Conservation (phyloP, 1,140 invertebrate genomes). For the Oryzaephilus surinamensis region DNA sequence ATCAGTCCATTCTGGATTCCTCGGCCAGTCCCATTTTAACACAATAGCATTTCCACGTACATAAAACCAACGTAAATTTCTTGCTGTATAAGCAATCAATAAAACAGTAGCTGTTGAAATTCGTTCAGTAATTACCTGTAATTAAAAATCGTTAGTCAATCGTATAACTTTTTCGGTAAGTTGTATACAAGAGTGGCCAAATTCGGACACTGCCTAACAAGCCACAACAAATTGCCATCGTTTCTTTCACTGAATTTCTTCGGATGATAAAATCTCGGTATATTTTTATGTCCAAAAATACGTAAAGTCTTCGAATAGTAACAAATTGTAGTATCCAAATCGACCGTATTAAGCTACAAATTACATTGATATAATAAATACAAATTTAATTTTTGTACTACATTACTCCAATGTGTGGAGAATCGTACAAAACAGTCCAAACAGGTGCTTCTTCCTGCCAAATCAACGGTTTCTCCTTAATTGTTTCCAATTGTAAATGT, state of each 20-base stretch:
- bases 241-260: conserved; percentile 52
- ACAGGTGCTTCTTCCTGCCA: conserved; percentile 52
- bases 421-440: conserved; percentile 54
- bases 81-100: conserved; percentile 55
- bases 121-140: conserved; percentile 62
- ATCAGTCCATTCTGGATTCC: conserved; percentile 49
- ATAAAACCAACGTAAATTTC: conserved; percentile 52
- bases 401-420: conserved; percentile 49
- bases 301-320: conserved; percentile 45
- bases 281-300: conserved; percentile 49
- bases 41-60: conserved; percentile 64
- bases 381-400: too few relatives aligned
- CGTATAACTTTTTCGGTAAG: background rate
- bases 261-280: conserved; percentile 48
- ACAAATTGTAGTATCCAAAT: too few relatives aligned
- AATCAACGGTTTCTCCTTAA: conserved; percentile 40
- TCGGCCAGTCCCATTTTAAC: conserved; percentile 58
- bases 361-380: too few relatives aligned
- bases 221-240: conserved; percentile 50
- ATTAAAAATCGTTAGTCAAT: conserved; percentile 4
- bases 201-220: conserved; percentile 49
- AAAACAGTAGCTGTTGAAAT: conserved; percentile 71
- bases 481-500: conserved; percentile 47
- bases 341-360: too few relatives aligned
- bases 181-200: conserved; percentile 50